Evolutionary conservation across 2,113 vertebrate genomes (phyloP), one percentile per base, ranked within the genome.

Genomic region (Scatophagus argus): DNA sequence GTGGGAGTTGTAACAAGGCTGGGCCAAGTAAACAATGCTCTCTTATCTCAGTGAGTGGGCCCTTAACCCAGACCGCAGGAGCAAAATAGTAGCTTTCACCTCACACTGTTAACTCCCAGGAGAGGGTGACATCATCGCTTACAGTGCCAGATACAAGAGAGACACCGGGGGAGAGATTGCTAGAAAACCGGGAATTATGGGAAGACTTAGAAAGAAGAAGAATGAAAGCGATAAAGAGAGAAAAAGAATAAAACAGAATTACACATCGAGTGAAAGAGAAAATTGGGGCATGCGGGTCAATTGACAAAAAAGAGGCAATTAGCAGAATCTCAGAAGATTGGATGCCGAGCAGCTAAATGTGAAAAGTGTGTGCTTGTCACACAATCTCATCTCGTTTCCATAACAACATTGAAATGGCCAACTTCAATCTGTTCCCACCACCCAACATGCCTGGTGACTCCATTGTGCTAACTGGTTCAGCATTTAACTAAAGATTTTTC

Each of bases 391-490:
- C 87, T 82, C 68, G 91, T 94, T 94, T 93, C 94, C 92, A 94
- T 94, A 93, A 93, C 92, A 92, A 94, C 92, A 87, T 89, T 62
- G 55, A 89, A 87, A 91, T 88, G 68, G 52, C 75, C 77, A 79
- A 68, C 86, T 86, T 90, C 82, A 80, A 67, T 88, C 86, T 82
- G 85, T 84, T 88, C 63, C 51, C 60, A 44, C 74, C 62, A 36
- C 80, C 76, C 74, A 82, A 84, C 65, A 61, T 69, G 83, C 49
- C 60, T 58, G 76, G 17, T 61, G 71, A 62, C 67, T 77, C 32
- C 49, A 59, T 58, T 63, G 85, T 54, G 55, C 13, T n/a, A 46
- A 79, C 25, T 25, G 34, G 4, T 49, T 74, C 64, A 38, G 38
- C 29, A 10, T 72, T 76, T 39, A n/a, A 47, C 13, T 32, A 60